phyloP scores from a whole-genome alignment of 2,888 invertebrate species.

The Drosophila barbarae region DNA sequence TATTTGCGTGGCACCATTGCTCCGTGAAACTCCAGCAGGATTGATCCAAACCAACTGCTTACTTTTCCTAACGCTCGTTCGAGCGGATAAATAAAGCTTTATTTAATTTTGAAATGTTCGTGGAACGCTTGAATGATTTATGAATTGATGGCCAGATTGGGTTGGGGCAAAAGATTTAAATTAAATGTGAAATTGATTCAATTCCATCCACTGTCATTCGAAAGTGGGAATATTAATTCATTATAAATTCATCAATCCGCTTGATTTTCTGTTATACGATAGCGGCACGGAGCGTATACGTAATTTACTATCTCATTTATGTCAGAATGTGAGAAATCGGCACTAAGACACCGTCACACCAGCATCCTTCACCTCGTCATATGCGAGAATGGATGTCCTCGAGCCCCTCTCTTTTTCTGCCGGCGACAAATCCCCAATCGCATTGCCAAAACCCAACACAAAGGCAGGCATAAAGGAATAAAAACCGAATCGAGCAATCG shows the following conservation, averaged over 20 bases:
- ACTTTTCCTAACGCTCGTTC: slow-evolving; percentile 17
- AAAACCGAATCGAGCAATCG: slow-evolving; percentile 54
- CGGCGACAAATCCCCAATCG: slow-evolving; percentile 56
- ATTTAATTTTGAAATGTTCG: slow-evolving; percentile 28
- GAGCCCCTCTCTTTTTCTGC: background rate
- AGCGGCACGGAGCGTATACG: slow-evolving; percentile 13
- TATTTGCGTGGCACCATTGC: slow-evolving; percentile 11
- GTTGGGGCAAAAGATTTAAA: slow-evolving; percentile 23
- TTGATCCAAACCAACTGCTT: background rate
- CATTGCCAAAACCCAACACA: slow-evolving; percentile 39
- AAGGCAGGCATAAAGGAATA: slow-evolving; percentile 49
- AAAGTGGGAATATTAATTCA: slow-evolving; percentile 30
- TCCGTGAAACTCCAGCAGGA: background rate
- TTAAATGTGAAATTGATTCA: slow-evolving; percentile 38
- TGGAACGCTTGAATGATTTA: slow-evolving; percentile 32
- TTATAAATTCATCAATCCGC: slow-evolving; percentile 35
- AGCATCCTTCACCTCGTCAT: background rate
- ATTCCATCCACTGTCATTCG: slow-evolving; percentile 26
- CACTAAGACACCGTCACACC: slow-evolving; percentile 19
- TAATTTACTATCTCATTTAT: slow-evolving; percentile 31
- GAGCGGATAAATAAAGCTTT: slow-evolving; percentile 27
- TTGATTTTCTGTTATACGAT: slow-evolving; percentile 1
- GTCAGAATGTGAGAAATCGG: slow-evolving; percentile 20
- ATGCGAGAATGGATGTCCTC: background rate
- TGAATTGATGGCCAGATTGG: slow-evolving; percentile 36